Conservation (phyloP, 2,797 vertebrate genomes). For the Paramormyrops hopkinsi region DNA sequence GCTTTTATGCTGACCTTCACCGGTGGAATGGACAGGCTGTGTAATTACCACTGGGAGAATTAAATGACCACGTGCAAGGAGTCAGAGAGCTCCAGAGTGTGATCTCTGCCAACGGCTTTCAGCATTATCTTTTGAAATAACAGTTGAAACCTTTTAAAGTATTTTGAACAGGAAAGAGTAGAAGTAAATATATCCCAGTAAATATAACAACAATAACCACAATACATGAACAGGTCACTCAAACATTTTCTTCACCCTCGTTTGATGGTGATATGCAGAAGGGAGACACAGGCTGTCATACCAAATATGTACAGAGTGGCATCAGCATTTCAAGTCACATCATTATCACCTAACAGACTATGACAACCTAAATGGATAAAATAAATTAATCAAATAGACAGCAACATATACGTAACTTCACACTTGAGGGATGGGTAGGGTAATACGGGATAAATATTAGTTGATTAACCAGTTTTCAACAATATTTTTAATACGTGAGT, state of each 20-base stretch:
- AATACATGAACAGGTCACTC: background rate
- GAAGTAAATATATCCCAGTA: background rate
- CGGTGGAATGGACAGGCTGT: background rate
- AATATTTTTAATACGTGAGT: background rate
- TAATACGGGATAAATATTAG: background rate
- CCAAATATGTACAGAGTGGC: background rate
- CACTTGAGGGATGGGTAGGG: background rate
- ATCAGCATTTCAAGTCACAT: background rate
- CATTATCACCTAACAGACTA: background rate
- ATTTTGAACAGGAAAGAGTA: background rate
- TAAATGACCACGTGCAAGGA: background rate
- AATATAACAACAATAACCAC: background rate
- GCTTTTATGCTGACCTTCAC: constrained; percentile 15
- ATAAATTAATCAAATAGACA: background rate
- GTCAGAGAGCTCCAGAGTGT: background rate
- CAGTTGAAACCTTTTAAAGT: background rate
- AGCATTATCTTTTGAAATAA: background rate
- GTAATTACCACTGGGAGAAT: background rate
- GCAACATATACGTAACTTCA: background rate
- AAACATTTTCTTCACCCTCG: background rate
- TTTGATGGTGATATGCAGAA: background rate
- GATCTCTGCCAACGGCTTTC: background rate
- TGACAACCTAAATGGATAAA: background rate
- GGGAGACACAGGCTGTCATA: background rate
- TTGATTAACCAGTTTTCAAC: background rate